These are phyloP conservation scores for Mormyrus iriodes DNA, from an alignment of 2,113 vertebrate species.

Conservation along the genomic window DNA sequence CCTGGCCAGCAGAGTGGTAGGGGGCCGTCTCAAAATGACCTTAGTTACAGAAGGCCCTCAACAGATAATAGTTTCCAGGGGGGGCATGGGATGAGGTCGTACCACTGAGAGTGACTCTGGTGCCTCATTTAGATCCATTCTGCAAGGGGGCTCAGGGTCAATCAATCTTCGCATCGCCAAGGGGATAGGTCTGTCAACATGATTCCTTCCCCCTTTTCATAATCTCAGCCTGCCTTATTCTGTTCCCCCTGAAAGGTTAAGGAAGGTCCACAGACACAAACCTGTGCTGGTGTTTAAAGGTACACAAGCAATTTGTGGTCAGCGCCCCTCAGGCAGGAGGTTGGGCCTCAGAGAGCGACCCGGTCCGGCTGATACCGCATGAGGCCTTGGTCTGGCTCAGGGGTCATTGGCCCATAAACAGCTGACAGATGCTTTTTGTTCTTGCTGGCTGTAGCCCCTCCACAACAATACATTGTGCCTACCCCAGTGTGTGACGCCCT, in stretches of 20 bases:
- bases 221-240: not conserved
- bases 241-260: slow-evolving; percentile 25
- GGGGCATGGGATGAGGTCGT: not conserved
- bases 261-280: not conserved
- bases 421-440: not conserved
- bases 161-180: not conserved
- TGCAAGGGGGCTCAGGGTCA: slow-evolving; percentile 6
- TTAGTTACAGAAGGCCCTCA: not conserved
- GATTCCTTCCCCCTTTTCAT: slow-evolving; percentile 24
- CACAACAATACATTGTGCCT: not conserved
- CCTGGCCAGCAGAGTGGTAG: not conserved
- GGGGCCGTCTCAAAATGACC: not conserved
- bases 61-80: not conserved
- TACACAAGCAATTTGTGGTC: slow-evolving; percentile 17
- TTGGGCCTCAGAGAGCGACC: not conserved
- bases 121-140: not conserved
- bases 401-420: not conserved
- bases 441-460: not conserved
- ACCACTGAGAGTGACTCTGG: not conserved
- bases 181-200: slow-evolving; percentile 14
- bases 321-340: not conserved
- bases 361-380: not conserved
- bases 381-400: not conserved
- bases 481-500: not conserved
- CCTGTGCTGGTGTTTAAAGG: slow-evolving; percentile 5